Base-by-base conservation (phyloP, 2,888 invertebrate species). In the Dorcus parallelipipedus region DNA sequence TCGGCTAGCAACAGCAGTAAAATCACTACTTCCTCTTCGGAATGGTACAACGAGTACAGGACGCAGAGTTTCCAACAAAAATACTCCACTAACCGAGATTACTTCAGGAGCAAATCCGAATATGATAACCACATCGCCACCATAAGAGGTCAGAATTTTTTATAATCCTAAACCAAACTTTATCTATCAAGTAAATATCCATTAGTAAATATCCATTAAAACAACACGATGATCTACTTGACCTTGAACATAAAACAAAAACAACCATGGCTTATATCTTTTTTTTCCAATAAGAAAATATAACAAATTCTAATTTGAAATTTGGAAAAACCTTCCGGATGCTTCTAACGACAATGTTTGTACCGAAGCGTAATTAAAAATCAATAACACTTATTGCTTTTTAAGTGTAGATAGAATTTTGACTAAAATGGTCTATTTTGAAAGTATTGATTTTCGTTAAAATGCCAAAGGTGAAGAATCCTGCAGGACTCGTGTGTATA, bases 81-180 rank as follows among this genome's bases (percentile, higher is more conserved):
- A 56, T 86, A 86, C 63, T 82, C 86, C 60, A 83, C 86, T 48
- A 85, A 85, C 73, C 84, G 87, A 80, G 89, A 90, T 67, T 89
- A 85, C 71, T 83, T 87, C 64, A 84, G 91, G 74, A 91, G 89
- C 79, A 88, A 88, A 75, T 89, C 89, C 71, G 90, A 92, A 78
- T 93, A 90, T 79, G 93, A 93, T 79, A 87, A 89, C 56, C 93
- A 93, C 79, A 93, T 93, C 76, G 89, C 87, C 69, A 86, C 89
- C 80, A 91, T 91, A 75, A 86, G 89, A 91, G 91, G 93, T 93
- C 85, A 81, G 73, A 50, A 49, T 43, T 41, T 52, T 54, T 20
- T 20, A 20, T 20, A 20, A 20, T 20, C 20, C 10, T 26, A 20
- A 33, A 10, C 9, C 23, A 50, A 38, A 9, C 39, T 17, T 41